Base-by-base conservation (phyloP, 2,888 invertebrate genomes). In the Parnassius glacialis region DNA sequence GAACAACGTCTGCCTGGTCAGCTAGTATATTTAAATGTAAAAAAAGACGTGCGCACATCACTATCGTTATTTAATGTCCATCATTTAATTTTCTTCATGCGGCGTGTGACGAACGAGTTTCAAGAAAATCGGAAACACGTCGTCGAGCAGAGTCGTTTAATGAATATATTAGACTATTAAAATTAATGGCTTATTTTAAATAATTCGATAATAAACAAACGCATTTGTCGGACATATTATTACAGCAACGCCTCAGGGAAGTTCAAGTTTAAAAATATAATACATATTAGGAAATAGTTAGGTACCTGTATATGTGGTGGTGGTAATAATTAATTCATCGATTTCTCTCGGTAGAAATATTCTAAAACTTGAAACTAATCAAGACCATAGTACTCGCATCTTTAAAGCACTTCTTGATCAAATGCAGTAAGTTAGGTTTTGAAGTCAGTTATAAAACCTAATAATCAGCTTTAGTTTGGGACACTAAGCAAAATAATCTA, bases 81-180 rank as follows among this genome's bases (percentile, higher is more conserved):
- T 53, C 71, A 63, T 69, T 73, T 72, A 70, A 70, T 72, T 67
- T 67, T 66, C 64, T 62, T 65, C 61, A 62, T 55, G 57, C 61
- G 64, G 61, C 62, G 63, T 70, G 71, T 73, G 72, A 70, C 72
- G 70, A 72, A 72, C 67, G 61, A 66, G 56, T 66, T 68, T 68
- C 67, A 57, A 60, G 73, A 70, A 73, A 73, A 69, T 71, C 69
- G 58, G 67, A 66, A 68, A 70, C 68, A 67, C 52, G 61, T 61
- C 62, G 59, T 59, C 47, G 56, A 47, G 58, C 58, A 20, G 11
- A 51, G 58, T 55, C 50, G 50, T 62, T 62, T 62, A 62, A 62
- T 62, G 58, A 62, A 62, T 62, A 62, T 62, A 62, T 62, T 62
- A 55, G 55, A 58, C 62, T 59, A 59, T 62, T 55, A 62, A 62